Conservation (phyloP, 2,797 vertebrate genomes). For the Epinephelus coioides region DNA sequence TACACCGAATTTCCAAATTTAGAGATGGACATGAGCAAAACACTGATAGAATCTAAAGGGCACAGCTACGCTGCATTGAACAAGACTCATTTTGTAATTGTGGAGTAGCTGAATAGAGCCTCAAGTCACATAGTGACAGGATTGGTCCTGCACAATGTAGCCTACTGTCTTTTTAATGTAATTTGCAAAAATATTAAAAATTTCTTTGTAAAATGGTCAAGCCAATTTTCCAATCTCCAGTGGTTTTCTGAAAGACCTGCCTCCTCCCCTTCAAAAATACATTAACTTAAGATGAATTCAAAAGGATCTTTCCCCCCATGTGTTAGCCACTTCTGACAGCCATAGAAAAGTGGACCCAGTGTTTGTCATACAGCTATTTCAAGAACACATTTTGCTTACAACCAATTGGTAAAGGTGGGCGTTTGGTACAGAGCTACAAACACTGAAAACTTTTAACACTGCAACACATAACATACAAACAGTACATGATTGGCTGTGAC, state of each 20-base stretch:
- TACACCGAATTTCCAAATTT: not conserved
- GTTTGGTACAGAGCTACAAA: constrained; percentile 1
- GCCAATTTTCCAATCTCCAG: not conserved
- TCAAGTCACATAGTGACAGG: not conserved
- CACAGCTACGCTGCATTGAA: not conserved
- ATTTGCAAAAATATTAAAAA: not conserved
- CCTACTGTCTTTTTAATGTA: not conserved
- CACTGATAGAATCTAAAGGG: too few relatives aligned
- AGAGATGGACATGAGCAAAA: not conserved
- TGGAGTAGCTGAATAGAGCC: not conserved
- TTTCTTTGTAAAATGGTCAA: not conserved
- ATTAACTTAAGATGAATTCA: too few relatives aligned
- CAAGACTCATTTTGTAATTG: not conserved
- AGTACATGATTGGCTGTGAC: not conserved
- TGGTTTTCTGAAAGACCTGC: not conserved
- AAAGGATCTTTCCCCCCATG: not conserved
- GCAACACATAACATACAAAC: constrained; percentile 22
- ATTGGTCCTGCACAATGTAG: not conserved
- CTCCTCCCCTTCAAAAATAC: not conserved
- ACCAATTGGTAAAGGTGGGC: not conserved
- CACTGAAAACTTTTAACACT: constrained; percentile 17
- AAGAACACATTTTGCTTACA: constrained; percentile 7
- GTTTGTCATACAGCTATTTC: not conserved
- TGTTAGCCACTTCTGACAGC: not conserved
- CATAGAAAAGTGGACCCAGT: not conserved